Evolutionary conservation across 2,113 vertebrate genomes (phyloP).

Genomic region (Mustelus asterias): DNA sequence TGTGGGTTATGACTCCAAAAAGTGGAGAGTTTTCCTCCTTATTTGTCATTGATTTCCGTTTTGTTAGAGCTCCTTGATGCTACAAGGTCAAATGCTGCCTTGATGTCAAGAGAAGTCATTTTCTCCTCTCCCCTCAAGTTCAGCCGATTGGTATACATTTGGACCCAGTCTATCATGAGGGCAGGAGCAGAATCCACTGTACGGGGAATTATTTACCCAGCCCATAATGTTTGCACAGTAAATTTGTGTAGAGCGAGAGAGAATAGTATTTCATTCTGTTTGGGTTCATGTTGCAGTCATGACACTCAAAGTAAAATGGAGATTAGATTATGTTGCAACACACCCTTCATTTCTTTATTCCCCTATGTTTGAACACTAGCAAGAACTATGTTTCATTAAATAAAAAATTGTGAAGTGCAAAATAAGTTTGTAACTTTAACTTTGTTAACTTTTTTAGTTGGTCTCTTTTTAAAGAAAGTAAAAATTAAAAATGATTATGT

Average conservation of each 20-base stretch:
- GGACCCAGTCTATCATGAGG: background rate
- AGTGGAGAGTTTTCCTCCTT: no score
- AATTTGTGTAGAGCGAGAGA: background rate
- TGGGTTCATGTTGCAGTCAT: background rate
- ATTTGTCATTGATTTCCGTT: no score
- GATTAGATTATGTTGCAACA: background rate
- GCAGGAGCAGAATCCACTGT: no score
- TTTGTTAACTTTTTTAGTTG: background rate
- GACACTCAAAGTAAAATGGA: background rate
- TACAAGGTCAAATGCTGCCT: no score
- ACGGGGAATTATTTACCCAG: background rate
- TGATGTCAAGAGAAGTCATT: background rate
- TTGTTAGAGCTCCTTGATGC: no score
- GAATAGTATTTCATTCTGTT: background rate
- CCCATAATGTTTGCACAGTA: background rate
- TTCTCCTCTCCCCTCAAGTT: background rate
- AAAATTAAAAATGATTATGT: background rate
- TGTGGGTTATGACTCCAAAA: no score
- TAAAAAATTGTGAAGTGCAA: background rate
- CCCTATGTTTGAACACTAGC: background rate
- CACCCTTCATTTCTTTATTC: background rate
- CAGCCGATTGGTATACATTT: background rate
- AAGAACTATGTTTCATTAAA: background rate
- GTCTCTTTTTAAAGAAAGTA: background rate
- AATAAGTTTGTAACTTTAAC: background rate